Evolutionary conservation across 2,888 invertebrate species (phyloP).

Genomic region (Trichogramma dendrolimi): DNA sequence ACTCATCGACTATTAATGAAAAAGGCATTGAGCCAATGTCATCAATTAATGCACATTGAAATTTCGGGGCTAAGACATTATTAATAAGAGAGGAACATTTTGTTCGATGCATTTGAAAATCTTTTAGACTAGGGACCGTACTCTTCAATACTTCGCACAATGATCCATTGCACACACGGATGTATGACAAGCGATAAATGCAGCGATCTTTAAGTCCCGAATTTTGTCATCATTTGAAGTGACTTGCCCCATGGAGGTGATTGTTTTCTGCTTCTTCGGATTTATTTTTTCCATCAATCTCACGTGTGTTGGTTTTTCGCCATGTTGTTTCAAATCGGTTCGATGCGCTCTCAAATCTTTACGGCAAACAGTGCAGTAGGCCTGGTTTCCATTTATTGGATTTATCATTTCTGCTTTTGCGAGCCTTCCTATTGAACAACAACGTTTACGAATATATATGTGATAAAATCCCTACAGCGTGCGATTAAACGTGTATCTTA

Average conservation of each 20-base stretch:
- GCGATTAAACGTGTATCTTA: no score
- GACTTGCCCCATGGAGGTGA: background rate
- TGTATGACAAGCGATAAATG: slow-evolving; percentile 13
- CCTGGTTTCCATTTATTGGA: no score
- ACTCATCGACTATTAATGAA: no score
- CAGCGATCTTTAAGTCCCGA: slow-evolving; percentile 4
- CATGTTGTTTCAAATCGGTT: slow-evolving; percentile 10
- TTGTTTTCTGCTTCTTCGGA: slow-evolving; percentile 2
- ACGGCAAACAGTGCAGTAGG: slow-evolving; percentile 9
- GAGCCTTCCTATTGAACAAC: no score
- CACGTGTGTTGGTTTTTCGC: background rate
- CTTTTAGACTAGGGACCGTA: background rate
- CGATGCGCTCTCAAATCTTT: slow-evolving; percentile 8
- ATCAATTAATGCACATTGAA: no score
- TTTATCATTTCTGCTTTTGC: no score
- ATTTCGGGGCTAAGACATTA: no score
- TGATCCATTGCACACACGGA: slow-evolving; percentile 10
- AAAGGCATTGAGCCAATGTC: no score
- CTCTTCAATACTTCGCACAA: slow-evolving; percentile 15
- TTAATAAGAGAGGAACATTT: no score
- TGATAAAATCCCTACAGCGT: no score
- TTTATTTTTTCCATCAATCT: slow-evolving; percentile 2
- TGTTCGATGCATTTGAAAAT: slow-evolving; percentile 14
- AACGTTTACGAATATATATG: no score
- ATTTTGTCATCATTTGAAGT: background rate